Evolutionary conservation across 2,888 invertebrate genomes (phyloP).

Genomic region (Bruchidius siliquastri): DNA sequence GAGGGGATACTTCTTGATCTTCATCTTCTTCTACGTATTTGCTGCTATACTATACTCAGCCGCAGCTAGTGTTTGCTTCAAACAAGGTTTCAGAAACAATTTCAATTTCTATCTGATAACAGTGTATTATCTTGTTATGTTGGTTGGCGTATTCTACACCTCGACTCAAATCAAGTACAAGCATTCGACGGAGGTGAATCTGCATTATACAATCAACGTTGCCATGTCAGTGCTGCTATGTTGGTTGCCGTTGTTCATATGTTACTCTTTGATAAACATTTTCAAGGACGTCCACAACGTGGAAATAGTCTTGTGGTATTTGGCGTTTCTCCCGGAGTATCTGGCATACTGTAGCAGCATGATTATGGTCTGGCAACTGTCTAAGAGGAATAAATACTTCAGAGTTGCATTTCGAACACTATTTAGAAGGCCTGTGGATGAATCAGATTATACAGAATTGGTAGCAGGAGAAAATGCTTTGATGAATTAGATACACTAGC

Average conservation of each 20-base stretch:
- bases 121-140: slow-evolving; percentile 11
- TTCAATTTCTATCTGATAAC: slow-evolving; percentile 20
- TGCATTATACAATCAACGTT: slow-evolving; percentile 4
- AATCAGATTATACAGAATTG: slow-evolving; percentile 16
- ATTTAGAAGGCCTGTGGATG: slow-evolving; percentile 12
- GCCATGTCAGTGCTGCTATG: slow-evolving; percentile 11
- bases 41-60: slow-evolving; percentile 19
- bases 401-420: slow-evolving; percentile 15
- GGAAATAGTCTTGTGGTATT: slow-evolving; percentile 18
- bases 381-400: slow-evolving; percentile 16
- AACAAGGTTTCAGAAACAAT: slow-evolving; percentile 10
- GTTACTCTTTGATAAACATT: slow-evolving; percentile 16
- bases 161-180: neutral
- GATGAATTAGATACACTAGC: neutral
- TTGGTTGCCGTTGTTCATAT: slow-evolving; percentile 18
- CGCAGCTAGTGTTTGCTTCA: slow-evolving; percentile 21
- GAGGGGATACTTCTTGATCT: slow-evolving; percentile 16
- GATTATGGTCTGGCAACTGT: slow-evolving; percentile 14
- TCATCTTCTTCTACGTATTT: slow-evolving; percentile 19
- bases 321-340: slow-evolving; percentile 20
- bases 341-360: slow-evolving; percentile 16
- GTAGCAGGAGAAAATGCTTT: slow-evolving; percentile 8
- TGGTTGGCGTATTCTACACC: neutral
- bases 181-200: neutral
- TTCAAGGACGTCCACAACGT: slow-evolving; percentile 7